Conservation (phyloP, 2,888 invertebrate genomes). For the Tinea semifulvella region DNA sequence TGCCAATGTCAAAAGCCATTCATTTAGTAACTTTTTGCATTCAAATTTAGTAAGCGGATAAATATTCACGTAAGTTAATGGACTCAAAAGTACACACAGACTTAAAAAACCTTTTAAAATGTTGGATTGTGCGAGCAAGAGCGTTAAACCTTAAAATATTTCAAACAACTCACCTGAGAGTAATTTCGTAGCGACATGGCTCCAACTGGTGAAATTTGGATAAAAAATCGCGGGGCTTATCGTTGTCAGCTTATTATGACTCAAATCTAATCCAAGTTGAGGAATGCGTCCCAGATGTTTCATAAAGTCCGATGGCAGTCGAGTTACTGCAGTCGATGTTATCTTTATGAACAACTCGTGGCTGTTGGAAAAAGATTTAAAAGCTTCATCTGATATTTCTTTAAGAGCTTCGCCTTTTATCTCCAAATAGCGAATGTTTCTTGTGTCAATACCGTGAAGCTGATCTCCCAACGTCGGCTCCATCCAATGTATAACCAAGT, state of each 20-base stretch:
- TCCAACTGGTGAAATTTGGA: slow-evolving; percentile 87
- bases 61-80: too few species aligned
- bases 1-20: too few species aligned
- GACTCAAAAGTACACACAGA: too few species aligned
- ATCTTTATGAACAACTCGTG: slow-evolving; percentile 82
- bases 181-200: slow-evolving; percentile 85
- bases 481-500: slow-evolving; percentile 78
- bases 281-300: slow-evolving; percentile 80
- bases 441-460: slow-evolving; percentile 78
- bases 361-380: slow-evolving; percentile 76
- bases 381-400: slow-evolving; percentile 79
- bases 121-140: too few species aligned
- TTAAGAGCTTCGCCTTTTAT: slow-evolving; percentile 80
- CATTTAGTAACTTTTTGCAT: too few species aligned
- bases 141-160: too few species aligned
- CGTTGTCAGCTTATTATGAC: slow-evolving; percentile 80
- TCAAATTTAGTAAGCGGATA: too few species aligned
- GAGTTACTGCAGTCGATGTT: slow-evolving; percentile 78
- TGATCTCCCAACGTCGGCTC: slow-evolving; percentile 79
- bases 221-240: slow-evolving; percentile 87
- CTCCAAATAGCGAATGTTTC: slow-evolving; percentile 81
- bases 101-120: too few species aligned
- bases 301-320: slow-evolving; percentile 83
- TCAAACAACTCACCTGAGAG: slow-evolving; percentile 76
- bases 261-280: slow-evolving; percentile 82